Conservation (phyloP, 2,888 invertebrate genomes). For the Patella caerulea region DNA sequence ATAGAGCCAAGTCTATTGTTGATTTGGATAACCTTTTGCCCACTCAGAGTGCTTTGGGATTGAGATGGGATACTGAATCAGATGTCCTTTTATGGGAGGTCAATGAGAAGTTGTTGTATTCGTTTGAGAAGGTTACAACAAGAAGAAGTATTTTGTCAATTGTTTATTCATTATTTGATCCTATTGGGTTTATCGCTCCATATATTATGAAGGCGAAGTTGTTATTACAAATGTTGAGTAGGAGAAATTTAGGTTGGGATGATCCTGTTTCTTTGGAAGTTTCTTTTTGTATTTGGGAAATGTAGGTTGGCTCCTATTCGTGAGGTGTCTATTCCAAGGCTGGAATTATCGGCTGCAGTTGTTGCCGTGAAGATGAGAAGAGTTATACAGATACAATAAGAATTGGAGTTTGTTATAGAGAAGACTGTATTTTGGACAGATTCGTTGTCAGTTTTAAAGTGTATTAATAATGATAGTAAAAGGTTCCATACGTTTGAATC, state of each 20-base stretch:
- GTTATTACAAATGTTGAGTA: neutral
- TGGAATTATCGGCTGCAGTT: no score
- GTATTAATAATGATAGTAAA: neutral
- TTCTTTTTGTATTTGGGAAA: no score
- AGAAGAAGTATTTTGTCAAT: neutral
- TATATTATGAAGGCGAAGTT: neutral
- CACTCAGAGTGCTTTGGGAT: neutral
- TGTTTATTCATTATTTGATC: constrained; percentile 1
- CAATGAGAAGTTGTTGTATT: neutral
- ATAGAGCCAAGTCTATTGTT: neutral
- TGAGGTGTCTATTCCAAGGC: no score
- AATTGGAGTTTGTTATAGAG: no score
- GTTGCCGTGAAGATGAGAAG: no score
- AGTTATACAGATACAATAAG: no score
- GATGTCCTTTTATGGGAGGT: neutral
- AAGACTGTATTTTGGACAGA: constrained; percentile 1
- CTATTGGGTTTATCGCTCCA: neutral
- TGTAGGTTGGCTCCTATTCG: no score
- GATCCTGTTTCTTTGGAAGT: neutral
- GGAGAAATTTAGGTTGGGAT: neutral
- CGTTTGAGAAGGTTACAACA: neutral
- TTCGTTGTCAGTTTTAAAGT: constrained; percentile 5
- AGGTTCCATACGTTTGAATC: constrained; percentile 2
- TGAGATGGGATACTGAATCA: neutral
- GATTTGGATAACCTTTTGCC: neutral